These are phyloP conservation scores for Enteromius argenteus DNA, from an alignment of 2,797 vertebrate species.

Conservation along the genomic window DNA sequence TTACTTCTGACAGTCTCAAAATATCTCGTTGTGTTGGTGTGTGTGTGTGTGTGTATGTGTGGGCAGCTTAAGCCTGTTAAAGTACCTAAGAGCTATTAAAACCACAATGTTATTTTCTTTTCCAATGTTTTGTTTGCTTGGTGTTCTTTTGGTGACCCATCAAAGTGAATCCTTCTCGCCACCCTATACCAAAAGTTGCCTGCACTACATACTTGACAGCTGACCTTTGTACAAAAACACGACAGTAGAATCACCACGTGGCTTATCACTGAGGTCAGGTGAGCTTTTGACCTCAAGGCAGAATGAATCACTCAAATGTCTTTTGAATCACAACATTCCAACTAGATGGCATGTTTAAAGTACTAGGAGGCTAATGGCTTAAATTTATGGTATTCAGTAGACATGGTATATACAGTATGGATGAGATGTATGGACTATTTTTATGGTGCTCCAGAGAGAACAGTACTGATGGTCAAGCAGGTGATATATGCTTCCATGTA, in stretches of 20 bases:
- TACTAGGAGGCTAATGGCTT: not conserved
- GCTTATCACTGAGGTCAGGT: not conserved
- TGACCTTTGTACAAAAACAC: constrained; percentile 21
- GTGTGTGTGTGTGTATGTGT: constrained; percentile 64
- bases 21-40: constrained; percentile 67
- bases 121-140: constrained; percentile 59
- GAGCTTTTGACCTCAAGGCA: not conserved
- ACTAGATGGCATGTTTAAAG: not conserved
- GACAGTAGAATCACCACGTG: not conserved
- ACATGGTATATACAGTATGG: not conserved
- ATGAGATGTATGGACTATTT: not conserved
- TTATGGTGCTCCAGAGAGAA: constrained; percentile 4
- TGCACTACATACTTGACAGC: not conserved
- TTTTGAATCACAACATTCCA: not conserved
- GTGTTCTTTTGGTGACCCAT: constrained; percentile 20
- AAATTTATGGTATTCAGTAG: not conserved
- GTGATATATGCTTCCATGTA: not conserved
- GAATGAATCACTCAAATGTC: constrained; percentile 1
- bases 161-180: not conserved
- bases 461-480: not conserved
- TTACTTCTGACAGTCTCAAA: constrained; percentile 68
- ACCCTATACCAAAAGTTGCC: not conserved
- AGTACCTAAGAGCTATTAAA: constrained; percentile 74
- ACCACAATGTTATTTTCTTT: constrained; percentile 71
- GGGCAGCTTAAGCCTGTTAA: constrained; percentile 65